These are phyloP conservation scores for Diacarnus erythraeanus DNA, from an alignment of 37 sponge, comb jelly and placozoan genomes.

Conservation along the genomic window DNA sequence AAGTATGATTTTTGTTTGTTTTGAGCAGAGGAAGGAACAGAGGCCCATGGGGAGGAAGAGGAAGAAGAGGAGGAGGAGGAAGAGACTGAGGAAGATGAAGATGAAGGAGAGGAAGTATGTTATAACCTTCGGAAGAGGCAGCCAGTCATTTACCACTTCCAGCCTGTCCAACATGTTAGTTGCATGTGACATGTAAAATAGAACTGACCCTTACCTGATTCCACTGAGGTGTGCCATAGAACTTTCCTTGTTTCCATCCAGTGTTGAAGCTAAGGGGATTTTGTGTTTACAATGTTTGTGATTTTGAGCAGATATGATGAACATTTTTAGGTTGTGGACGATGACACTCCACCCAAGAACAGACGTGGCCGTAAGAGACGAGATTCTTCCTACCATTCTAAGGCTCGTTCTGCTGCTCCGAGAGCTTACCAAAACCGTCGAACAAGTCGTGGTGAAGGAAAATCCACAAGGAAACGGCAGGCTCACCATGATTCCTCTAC, in stretches of 20 bases:
- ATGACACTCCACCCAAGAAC: conserved; percentile 29
- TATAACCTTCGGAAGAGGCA: conserved; percentile 84
- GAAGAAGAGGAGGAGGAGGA: conserved; percentile 34
- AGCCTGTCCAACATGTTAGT: conserved; percentile 57
- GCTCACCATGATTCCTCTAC: conserved; percentile 39
- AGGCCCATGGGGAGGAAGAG: conserved; percentile 15
- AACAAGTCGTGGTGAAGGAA: neutral
- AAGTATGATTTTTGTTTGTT: no score
- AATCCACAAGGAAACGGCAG: conserved; percentile 11
- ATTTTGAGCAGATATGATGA: no score
- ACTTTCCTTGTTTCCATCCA: no score
- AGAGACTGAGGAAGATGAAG: conserved; percentile 45
- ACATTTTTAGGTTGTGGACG: conserved; percentile 17
- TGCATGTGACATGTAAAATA: no score
- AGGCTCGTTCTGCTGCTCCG: conserved; percentile 27
- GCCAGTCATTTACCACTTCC: conserved; percentile 82
- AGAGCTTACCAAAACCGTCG: conserved; percentile 33
- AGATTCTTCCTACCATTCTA: conserved; percentile 4
- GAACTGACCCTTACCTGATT: no score
- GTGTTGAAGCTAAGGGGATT: no score
- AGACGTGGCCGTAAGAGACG: neutral
- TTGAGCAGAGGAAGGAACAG: no score
- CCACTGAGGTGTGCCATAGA: no score
- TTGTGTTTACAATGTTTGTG: no score
- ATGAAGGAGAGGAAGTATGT: conserved; percentile 46